Evolutionary conservation across 92 coral and sea anemone species (phyloP), one percentile per base, ranked within the genome.

Genomic region (Epizoanthus stellaris): DNA sequence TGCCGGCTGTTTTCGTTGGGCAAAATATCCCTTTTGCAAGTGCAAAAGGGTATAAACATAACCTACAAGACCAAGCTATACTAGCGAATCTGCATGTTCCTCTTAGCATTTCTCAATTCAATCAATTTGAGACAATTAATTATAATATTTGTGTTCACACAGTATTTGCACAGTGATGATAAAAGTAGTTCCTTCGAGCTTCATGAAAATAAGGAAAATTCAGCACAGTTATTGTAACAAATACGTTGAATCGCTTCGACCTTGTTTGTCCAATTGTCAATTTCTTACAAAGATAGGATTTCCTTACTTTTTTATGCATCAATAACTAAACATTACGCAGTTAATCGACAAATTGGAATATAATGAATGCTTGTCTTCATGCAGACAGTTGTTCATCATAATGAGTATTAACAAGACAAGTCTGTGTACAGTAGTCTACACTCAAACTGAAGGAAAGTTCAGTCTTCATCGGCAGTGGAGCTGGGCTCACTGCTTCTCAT

Each of bases 401-500:
- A 68, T 69, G 23, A 40, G 69, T 40, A 30, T 82, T 23, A 56
- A 47, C 25, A 59, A 54, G 76, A 70, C 80, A 57, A 71, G 40
- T 61, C 45, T 60, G 38, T 71, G 72, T 23, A 57, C 73, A 84
- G 81, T 54, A 58, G 73, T 66, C 23, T 42, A 47, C 70, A 72
- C 80, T 84, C 80, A 43, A 84, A 71, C 70, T 84, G 87, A 77
- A 73, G 76, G 59, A 75, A 84, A 64, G 52, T 20, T 75, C 80
- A 30, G 66, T 75, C 21, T 54, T 75, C 67, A 57, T 75, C 66
- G 80, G 80, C 66, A 75, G 65, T 75, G 47, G 80, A 85, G 75
- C 80, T 64, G 53, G 86, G 83, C 20, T 87, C 76, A 59, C 82
- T 80, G 89, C 89, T 90, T 86, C 88, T 90, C 93, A 86, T 86